phyloP scores from a whole-genome alignment of 2,888 invertebrate genomes.

The Drosophila meridiana region DNA sequence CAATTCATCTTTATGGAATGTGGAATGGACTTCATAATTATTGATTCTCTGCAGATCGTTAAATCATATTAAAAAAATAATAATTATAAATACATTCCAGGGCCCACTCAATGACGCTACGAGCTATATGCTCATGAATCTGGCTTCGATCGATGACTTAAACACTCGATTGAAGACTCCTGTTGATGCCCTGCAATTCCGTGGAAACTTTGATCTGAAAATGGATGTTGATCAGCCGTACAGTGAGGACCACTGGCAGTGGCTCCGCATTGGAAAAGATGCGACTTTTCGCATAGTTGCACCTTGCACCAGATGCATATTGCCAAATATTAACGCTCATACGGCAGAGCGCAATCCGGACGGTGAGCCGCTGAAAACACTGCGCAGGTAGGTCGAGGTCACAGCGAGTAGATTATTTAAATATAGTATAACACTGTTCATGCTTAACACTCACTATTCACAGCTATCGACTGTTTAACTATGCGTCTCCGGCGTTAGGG shows the following conservation, averaged over 20 bases:
- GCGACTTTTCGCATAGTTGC: conserved; percentile 70
- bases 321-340: conserved; percentile 89
- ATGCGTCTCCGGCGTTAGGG: conserved; percentile 86
- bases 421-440: not conserved
- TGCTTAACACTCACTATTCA: not conserved
- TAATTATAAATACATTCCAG: conserved; percentile 57
- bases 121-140: conserved; percentile 89
- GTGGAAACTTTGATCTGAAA: conserved; percentile 89
- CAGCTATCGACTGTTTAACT: conserved; percentile 76
- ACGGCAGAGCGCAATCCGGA: conserved; percentile 87
- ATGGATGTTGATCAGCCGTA: conserved; percentile 87
- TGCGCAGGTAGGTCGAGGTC: conserved; percentile 86
- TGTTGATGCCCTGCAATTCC: conserved; percentile 87
- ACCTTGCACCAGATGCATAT: conserved; percentile 87
- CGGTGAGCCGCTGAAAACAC: conserved; percentile 88
- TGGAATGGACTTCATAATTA: not conserved
- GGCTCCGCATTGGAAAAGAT: conserved; percentile 87
- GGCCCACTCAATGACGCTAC: conserved; percentile 89
- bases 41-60: not conserved
- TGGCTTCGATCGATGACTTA: conserved; percentile 89
- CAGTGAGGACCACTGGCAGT: conserved; percentile 90
- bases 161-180: conserved; percentile 86
- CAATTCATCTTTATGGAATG: no score
- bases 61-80: not conserved
- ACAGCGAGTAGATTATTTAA: not conserved